These are phyloP conservation scores for Temnothorax longispinosus DNA, from an alignment of 1,140 invertebrate species.

Conservation along the genomic window DNA sequence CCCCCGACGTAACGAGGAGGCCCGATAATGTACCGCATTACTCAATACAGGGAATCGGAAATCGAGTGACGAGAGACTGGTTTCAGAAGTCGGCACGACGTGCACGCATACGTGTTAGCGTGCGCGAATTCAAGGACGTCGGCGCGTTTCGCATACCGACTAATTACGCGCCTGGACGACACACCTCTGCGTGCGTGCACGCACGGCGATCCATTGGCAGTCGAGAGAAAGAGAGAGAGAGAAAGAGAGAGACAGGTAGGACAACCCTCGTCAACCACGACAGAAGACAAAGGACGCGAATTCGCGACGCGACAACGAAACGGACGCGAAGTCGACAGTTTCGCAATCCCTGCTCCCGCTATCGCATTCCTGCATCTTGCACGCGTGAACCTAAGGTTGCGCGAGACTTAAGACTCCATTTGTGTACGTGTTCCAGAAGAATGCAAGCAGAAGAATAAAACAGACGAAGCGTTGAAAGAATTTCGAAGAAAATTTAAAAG, in stretches of 20 bases:
- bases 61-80: conserved; percentile 18
- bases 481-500: background rate
- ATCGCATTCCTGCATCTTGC: background rate
- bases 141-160: conserved; percentile 46
- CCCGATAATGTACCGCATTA: conserved; percentile 23
- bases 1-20: background rate
- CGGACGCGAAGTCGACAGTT: conserved; percentile 13
- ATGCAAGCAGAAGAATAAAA: background rate
- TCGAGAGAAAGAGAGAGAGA: background rate
- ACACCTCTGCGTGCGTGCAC: conserved; percentile 13
- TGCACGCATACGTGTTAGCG: too few relatives aligned
- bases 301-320: background rate
- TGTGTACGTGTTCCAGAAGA: background rate
- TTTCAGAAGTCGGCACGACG: background rate
- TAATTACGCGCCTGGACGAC: conserved; percentile 46
- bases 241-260: background rate
- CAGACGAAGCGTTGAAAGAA: background rate
- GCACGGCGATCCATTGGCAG: background rate
- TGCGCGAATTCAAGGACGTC: conserved; percentile 33
- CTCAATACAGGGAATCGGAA: conserved; percentile 35
- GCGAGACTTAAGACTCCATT: background rate
- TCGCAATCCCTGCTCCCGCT: background rate
- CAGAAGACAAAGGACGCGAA: conserved; percentile 12
- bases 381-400: background rate
- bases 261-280: background rate